phyloP scores from a whole-genome alignment of 2,888 invertebrate species.

The Drosophila neotestacea region DNA sequence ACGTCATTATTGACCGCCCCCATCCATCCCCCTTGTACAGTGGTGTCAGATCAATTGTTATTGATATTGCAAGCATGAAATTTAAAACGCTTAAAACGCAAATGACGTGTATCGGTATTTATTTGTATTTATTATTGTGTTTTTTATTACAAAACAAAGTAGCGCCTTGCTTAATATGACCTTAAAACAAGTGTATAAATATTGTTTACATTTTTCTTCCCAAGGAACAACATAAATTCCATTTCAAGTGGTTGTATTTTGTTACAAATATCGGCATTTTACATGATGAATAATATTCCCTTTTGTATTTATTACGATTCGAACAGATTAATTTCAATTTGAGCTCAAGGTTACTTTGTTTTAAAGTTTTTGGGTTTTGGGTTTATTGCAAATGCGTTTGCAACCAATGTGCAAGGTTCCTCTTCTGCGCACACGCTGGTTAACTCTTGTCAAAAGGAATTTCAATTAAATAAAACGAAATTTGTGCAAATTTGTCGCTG shows the following conservation, averaged over 20 bases:
- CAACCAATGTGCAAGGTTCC: conserved; percentile 31
- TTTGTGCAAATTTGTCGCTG: conserved; percentile 57
- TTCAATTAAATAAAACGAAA: conserved; percentile 65
- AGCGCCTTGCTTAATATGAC: neutral
- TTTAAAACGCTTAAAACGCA: conserved; percentile 4
- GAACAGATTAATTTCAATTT: neutral
- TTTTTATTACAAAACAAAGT: conserved; percentile 11
- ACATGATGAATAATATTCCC: neutral
- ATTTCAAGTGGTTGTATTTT: no score
- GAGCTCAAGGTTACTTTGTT: conserved; percentile 37
- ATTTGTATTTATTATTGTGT: neutral
- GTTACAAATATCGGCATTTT: neutral
- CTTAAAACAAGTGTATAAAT: neutral
- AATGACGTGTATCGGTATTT: conserved; percentile 18
- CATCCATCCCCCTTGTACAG: conserved; percentile 24
- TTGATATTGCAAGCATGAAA: conserved; percentile 7
- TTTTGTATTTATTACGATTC: neutral
- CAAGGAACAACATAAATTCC: no score
- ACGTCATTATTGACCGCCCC: conserved; percentile 25
- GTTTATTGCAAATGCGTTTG: conserved; percentile 1
- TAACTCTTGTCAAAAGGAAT: conserved; percentile 56
- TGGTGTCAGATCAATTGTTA: conserved; percentile 32
- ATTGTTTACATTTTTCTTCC: neutral
- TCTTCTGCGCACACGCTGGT: conserved; percentile 33
- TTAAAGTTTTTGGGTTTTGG: neutral